phyloP scores from a whole-genome alignment of 2,888 invertebrate species.

The Aphidius colemani region DNA sequence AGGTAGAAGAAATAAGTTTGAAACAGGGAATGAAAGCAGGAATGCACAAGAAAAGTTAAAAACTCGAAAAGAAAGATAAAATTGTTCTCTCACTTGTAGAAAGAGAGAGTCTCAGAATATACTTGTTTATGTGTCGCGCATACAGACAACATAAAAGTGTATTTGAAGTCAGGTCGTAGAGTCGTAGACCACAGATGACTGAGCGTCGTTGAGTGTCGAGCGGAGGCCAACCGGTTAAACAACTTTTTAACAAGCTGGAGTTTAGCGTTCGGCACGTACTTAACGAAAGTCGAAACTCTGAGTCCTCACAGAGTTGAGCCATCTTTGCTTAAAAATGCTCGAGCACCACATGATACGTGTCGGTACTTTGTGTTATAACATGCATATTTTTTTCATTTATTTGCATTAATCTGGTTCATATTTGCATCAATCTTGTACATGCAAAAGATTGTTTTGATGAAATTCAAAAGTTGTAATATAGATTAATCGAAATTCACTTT shows the following conservation, averaged over 20 bases:
- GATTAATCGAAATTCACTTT: no score
- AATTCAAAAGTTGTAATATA: no score
- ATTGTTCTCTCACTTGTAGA: slow-evolving; percentile 11
- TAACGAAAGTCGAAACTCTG: slow-evolving; percentile 50
- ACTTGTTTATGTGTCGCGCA: slow-evolving; percentile 46
- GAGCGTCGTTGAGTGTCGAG: slow-evolving; percentile 46
- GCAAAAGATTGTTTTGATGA: no score
- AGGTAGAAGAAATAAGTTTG: slow-evolving; percentile 9
- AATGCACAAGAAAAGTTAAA: slow-evolving; percentile 8
- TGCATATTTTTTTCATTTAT: not conserved
- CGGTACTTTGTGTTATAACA: slow-evolving; percentile 4
- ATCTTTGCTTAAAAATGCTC: slow-evolving; percentile 57
- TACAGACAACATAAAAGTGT: slow-evolving; percentile 37
- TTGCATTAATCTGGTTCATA: no score
- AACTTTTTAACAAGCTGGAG: slow-evolving; percentile 60
- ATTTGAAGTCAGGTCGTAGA: slow-evolving; percentile 57
- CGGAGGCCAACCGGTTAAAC: slow-evolving; percentile 58
- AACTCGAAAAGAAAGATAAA: slow-evolving; percentile 26
- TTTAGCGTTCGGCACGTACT: slow-evolving; percentile 35
- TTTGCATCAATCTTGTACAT: no score
- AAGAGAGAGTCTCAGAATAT: slow-evolving; percentile 37
- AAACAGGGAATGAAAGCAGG: slow-evolving; percentile 15
- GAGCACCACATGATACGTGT: slow-evolving; percentile 51
- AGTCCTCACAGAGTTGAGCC: slow-evolving; percentile 51
- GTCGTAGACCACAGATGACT: slow-evolving; percentile 56